Base-by-base conservation (phyloP, 2,113 vertebrate species). In the Smithornis capensis region DNA sequence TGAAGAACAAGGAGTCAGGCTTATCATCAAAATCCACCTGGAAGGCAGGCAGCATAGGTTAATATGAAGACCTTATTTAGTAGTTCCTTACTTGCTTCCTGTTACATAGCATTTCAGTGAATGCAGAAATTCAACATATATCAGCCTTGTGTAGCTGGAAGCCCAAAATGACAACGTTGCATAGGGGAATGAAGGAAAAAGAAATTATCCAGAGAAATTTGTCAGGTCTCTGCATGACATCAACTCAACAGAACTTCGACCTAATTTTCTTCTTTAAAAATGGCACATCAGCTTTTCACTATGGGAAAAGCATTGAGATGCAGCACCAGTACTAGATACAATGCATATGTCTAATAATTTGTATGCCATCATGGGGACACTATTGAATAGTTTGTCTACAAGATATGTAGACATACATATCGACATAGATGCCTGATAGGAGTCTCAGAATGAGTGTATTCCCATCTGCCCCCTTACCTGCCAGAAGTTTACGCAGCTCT, bases 1-100 rank as follows among this genome's bases (percentile, higher is more conserved):
- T 99, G 95, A 99, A 99, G 97, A 98, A 99, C 23, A 99, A 91
- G 15, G 98, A 99, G 87, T 99, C 98, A 3, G 97, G 90, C n/a
- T 99, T 98, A 71, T 95, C 83, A 65, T 99, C 98, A 95, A 98
- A 99, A 94, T 98, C 98, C 40, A 94, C 97, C 99, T 99, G 97
- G 55, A 96, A 96, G 28, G 31, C 92, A 96, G 31, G 89, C 64
- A 56, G 56, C 27, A 64, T n/a, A 89, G 7, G 12, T 82, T 82
- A 87, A 64, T 45, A 55, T 23, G 27, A 79, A 67, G 63, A 75
- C 78, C 22, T 62, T 33, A 62, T 27, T 79, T 1, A 0, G 2
- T 2, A 7, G 29, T 25, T 83, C 47, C 31, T 83, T 71, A 28
- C 33, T 67, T 77, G 4, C 29, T 77, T 70, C 59, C 59, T 63